Evolutionary conservation across 2,888 invertebrate species (phyloP), one percentile per base, ranked within the genome.

Genomic region (Stenodera caucasica): DNA sequence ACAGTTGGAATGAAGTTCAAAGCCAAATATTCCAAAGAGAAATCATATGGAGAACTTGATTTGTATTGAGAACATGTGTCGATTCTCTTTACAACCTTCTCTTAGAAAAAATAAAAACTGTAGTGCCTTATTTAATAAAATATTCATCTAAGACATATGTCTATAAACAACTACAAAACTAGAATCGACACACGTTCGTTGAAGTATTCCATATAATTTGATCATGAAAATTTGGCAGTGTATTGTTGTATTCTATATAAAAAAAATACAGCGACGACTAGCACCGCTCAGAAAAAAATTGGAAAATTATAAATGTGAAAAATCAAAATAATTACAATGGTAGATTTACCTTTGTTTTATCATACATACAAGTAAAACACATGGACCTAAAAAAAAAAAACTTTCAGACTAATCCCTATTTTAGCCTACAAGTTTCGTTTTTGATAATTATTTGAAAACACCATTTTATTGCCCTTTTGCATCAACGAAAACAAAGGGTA

Each of bases 391-490:
- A n/a, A 74, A 73, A 74, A 76, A 74, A 71, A 70, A 69, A 68
- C 74, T 71, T 45, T 18, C 7, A 70, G 70, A 71, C 73, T 75
- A 75, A 71, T 61, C 67, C 67, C 75, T 75, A 74, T 68, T 70
- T 73, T 73, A 76, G 73, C 72, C 74, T 77, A 77, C 71, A 4
- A n/a, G n/a, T n/a, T 45, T 21, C 11, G 4, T 9, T 45, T 45
- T 45, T 21, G 26, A 26, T 26, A 5, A 5, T 26, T 26, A 26
- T 26, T 26, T 26, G 3, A 71, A 64, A 60, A 62, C 69, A 70
- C 70, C 70, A 69, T 60, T 71, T 77, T 76, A 77, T 76, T 76
- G 76, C 77, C 76, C 75, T 76, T 72, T 72, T 64, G 60, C 60
- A 45, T 70, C 68, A 66, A 68, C 66, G 63, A 66, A 66, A 33